Evolutionary conservation across 1,140 invertebrate genomes (phyloP).

Genomic region (Heterodera schachtii): DNA sequence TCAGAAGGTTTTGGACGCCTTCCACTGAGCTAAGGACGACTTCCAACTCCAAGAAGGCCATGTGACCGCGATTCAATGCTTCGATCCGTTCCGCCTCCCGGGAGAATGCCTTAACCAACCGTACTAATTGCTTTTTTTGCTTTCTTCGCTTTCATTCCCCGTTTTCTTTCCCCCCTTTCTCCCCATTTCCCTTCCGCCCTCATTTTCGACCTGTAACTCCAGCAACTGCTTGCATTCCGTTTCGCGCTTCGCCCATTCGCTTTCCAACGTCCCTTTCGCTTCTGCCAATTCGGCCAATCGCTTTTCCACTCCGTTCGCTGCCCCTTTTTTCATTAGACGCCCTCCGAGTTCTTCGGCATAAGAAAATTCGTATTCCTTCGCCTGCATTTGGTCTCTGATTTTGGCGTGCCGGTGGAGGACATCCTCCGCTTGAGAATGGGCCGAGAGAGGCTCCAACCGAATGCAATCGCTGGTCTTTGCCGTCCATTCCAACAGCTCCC

Average conservation of each 20-base stretch:
- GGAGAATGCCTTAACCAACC: conserved; percentile 74
- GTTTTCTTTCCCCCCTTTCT: no score
- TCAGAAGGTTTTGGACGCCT: conserved; percentile 88
- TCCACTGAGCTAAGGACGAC: conserved; percentile 78
- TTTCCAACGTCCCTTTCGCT: conserved; percentile 37
- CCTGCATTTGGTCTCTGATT: conserved; percentile 84
- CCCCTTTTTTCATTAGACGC: conserved; percentile 67
- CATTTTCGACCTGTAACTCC: conserved; percentile 71
- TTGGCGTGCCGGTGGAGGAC: conserved; percentile 88
- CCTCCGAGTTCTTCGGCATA: conserved; percentile 70
- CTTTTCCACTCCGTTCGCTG: conserved; percentile 64
- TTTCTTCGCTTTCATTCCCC: not conserved
- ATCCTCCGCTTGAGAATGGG: conserved; percentile 76
- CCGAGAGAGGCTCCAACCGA: conserved; percentile 65
- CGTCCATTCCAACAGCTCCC: conserved; percentile 79
- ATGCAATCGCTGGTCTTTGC: conserved; percentile 67
- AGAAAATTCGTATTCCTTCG: conserved; percentile 80
- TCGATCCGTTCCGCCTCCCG: conserved; percentile 95
- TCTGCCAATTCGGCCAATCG: conserved; percentile 55
- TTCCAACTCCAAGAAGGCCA: conserved; percentile 85
- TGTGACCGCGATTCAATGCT: conserved; percentile 87
- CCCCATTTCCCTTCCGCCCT: no score
- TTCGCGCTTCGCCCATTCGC: conserved; percentile 81
- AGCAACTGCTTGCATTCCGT: conserved; percentile 81
- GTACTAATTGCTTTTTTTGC: not conserved